Conservation (phyloP, 2,113 vertebrate species). For the Triplophysa rosa region DNA sequence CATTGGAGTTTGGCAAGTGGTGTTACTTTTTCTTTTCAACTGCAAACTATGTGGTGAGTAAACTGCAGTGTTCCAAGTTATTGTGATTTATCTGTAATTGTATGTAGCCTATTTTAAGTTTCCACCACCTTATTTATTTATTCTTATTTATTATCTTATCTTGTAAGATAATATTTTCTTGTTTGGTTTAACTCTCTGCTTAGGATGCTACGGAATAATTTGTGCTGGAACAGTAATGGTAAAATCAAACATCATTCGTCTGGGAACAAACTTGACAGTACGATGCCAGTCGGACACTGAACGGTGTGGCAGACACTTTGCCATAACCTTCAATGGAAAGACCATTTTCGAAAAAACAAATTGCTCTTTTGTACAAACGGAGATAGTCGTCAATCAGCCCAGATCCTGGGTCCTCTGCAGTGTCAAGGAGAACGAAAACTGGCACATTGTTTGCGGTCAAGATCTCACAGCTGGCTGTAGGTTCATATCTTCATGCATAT, state of each 20-base stretch:
- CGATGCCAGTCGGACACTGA: conserved; percentile 55
- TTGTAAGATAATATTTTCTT: not conserved
- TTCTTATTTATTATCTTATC: too few relatives aligned
- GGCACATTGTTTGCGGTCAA: conserved; percentile 50
- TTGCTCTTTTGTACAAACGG: conserved; percentile 58
- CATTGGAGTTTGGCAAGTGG: conserved; percentile 34
- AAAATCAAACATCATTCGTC: conserved; percentile 58
- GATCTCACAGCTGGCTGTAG: conserved; percentile 66
- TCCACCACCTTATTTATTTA: too few relatives aligned
- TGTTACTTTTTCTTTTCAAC: conserved; percentile 54
- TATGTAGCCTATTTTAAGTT: too few relatives aligned
- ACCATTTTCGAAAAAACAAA: conserved; percentile 33
- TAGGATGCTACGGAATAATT: conserved; percentile 19
- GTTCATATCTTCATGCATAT: conserved; percentile 45
- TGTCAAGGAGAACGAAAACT: rapidly evolving
- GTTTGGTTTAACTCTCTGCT: conserved; percentile 35
- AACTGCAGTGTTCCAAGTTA: not conserved
- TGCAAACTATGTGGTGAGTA: conserved; percentile 60
- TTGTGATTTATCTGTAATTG: not conserved
- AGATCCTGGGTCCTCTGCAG: conserved; percentile 54
- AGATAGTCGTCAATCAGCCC: conserved; percentile 50
- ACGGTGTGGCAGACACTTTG: conserved; percentile 49
- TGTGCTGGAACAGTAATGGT: conserved; percentile 60
- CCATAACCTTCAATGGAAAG: conserved; percentile 37
- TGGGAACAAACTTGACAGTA: conserved; percentile 71